phyloP scores from a whole-genome alignment of 2,888 invertebrate genomes.

The Melinopterus prodromus region DNA sequence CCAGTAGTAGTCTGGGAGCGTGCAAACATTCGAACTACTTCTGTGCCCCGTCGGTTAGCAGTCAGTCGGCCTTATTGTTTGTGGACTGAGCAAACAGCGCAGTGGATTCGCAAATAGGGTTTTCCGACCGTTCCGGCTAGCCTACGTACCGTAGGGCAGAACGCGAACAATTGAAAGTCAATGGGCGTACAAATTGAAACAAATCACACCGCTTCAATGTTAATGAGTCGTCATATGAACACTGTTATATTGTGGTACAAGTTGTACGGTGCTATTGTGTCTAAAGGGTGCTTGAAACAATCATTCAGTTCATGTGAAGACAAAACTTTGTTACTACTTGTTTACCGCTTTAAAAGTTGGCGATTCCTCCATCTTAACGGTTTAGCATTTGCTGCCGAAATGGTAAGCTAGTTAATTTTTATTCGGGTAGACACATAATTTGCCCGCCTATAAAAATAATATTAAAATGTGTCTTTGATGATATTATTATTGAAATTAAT shows the following conservation, averaged over 20 bases:
- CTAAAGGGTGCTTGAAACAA: neutral
- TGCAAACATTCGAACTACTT: neutral
- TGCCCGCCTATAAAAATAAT: too few species aligned
- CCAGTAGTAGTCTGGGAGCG: neutral
- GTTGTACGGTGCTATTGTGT: neutral
- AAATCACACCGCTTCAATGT: neutral
- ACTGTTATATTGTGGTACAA: neutral
- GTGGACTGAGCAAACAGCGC: neutral
- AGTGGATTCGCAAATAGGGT: neutral
- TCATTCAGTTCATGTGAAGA: neutral
- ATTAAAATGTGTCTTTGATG: too few species aligned
- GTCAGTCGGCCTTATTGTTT: neutral
- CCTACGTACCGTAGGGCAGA: neutral
- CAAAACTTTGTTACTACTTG: too few species aligned
- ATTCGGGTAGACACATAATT: too few species aligned
- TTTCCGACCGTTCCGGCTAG: neutral
- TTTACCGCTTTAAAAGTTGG: too few species aligned
- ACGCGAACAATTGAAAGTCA: neutral
- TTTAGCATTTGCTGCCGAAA: too few species aligned
- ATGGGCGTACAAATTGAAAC: neutral
- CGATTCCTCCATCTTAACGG: too few species aligned
- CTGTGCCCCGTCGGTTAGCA: neutral
- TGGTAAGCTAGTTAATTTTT: too few species aligned
- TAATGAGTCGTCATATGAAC: neutral
- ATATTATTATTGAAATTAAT: too few species aligned